Conservation (phyloP, 2,888 invertebrate genomes). For the Andrena haemorrhoa region DNA sequence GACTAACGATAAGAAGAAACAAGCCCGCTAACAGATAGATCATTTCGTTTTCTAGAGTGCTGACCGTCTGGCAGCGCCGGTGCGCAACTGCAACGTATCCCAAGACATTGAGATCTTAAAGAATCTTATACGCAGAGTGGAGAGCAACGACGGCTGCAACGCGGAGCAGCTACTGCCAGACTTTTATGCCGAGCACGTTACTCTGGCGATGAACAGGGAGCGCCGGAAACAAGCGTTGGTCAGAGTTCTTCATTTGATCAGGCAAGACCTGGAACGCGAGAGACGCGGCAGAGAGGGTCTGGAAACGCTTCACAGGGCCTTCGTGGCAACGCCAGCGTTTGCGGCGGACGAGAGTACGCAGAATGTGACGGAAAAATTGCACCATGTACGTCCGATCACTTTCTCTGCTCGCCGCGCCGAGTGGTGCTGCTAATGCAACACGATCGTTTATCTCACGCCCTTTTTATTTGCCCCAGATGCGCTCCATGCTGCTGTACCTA, state of each 20-base stretch:
- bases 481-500: conserved; percentile 95
- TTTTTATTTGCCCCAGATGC: conserved; percentile 88
- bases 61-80: conserved; percentile 89
- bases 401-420: not conserved
- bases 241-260: conserved; percentile 93
- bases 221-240: conserved; percentile 93
- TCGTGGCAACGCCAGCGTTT: conserved; percentile 94
- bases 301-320: conserved; percentile 95
- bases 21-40: not conserved
- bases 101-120: conserved; percentile 90
- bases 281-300: conserved; percentile 95
- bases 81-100: conserved; percentile 86
- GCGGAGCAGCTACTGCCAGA: conserved; percentile 95
- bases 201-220: conserved; percentile 96
- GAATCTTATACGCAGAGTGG: conserved; percentile 88
- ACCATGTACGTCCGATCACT: conserved; percentile 89
- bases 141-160: conserved; percentile 89
- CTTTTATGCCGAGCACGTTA: conserved; percentile 97
- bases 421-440: not conserved
- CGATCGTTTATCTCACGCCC: not conserved
- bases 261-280: conserved; percentile 95
- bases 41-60: conserved; percentile 86
- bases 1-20: not conserved
- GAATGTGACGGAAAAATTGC: conserved; percentile 95
- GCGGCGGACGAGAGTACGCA: conserved; percentile 96